Base-by-base conservation (phyloP, 2,113 vertebrate genomes). In the Cololabis saira region DNA sequence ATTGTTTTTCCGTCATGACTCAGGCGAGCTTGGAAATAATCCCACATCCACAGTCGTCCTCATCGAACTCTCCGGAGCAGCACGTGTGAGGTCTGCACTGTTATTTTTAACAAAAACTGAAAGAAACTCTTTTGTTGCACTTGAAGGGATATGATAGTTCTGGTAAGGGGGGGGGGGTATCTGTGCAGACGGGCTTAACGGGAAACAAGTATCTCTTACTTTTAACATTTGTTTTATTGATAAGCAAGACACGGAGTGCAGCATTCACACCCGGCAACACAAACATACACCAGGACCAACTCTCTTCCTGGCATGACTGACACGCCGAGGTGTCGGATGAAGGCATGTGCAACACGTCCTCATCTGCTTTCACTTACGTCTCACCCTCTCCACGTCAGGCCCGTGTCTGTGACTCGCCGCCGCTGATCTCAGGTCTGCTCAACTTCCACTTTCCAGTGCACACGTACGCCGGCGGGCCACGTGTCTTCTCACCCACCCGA, bases 341-440 rank as follows among this genome's bases (percentile, higher is more conserved):
- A 43, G 40, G 69, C 60, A 65, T 62, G 60, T 49, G 61, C 33
- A 37, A 37, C 5, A 2, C 0, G 2, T 59, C 53, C 53, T 56
- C 81, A 83, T 88, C 84, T 91, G 87, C 44, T 87, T 86, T 78
- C 66, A 81, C 61, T 91, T 80, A 74, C 41, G 6, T 24, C 70
- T 76, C 65, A 30, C 65, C 61, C 19, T 24, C 53, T 54, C 42
- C 54, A 6, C 56, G 75, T 75, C 86, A 59, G 17, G 67, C 74
- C 73, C 61, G 67, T 62, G 78, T 61, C 60, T 12, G 0, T 64
- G 41, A 24, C 49, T 52, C 24, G 2, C 3, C 3, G 1, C 1
- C 12, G 13, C 44, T 12, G 10, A 22, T 52, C 49, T 21, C 22
- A 50, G 18, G 33, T 42, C 4, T 21, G 9, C 19, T 14, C 24